Evolutionary conservation across 2,113 vertebrate genomes (phyloP).

Genomic region (Saguinus midas): DNA sequence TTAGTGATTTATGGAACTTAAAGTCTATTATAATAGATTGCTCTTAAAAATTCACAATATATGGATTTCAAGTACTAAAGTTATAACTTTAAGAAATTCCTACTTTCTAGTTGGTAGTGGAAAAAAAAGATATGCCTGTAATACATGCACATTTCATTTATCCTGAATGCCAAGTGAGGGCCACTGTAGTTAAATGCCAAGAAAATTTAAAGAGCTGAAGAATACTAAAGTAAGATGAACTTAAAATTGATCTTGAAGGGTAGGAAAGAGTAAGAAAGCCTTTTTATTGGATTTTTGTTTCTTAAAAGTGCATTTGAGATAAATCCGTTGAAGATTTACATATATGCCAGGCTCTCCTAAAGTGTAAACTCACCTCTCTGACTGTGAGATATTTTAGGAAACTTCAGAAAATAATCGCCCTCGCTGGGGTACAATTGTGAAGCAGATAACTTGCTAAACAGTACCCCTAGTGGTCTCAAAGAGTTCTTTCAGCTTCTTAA

Average conservation of each 20-base stretch:
- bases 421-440: not conserved
- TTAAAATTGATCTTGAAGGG: slow-evolving; percentile 10
- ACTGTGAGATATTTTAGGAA: not conserved
- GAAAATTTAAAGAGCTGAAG: not conserved
- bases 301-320: not conserved
- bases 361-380: not conserved
- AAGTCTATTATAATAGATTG: not conserved
- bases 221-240: not conserved
- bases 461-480: slow-evolving; percentile 12
- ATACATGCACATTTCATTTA: not conserved
- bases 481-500: not conserved
- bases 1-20: not conserved
- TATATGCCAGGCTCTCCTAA: not conserved
- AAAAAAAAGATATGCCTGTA: not conserved
- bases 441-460: slow-evolving; percentile 28
- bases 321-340: not conserved
- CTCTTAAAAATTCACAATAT: not conserved
- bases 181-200: not conserved
- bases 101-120: not conserved
- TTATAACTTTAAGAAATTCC: not conserved
- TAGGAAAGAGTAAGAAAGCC: not conserved
- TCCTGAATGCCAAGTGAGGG: not conserved
- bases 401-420: not conserved
- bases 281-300: slow-evolving; percentile 28
- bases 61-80: not conserved